Evolutionary conservation across 2,888 invertebrate species (phyloP), one percentile per base, ranked within the genome.

Genomic region (Agrotis puta): DNA sequence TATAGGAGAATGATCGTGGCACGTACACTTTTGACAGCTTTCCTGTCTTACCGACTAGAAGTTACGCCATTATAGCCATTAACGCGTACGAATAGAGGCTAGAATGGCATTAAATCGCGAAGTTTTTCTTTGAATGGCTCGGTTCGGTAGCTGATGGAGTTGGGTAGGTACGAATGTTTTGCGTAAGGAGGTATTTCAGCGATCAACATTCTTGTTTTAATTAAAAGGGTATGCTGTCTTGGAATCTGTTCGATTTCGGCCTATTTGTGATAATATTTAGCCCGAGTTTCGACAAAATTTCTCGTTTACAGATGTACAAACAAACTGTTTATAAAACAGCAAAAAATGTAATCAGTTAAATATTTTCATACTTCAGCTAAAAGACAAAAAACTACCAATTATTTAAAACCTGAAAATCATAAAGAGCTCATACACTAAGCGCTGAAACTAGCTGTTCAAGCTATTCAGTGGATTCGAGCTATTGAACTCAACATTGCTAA

Each of bases 41-140:
- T 58, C 56, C 81, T 68, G 79, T 80, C 79, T 79, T 76, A 79
- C 79, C 72, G 64, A 80, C 81, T 68, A 80, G 81, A 79, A 79
- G 79, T 79, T 79, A 79, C 81, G 68, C 79, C 63, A 72, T 79
- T 79, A 79, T 80, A 80, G 77, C 77, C 77, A 79, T 80, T 79
- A 80, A 68, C 67, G 79, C 81, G 79, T 68, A 39, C 76, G 24
- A 59, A 76, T 79, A 79, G 53, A 68, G 72, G 58, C 79, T 68
- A 76, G 62, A 79, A 65, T 77, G 62, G 68, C 27, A 65, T 79
- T 79, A 76, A 72, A 71, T 71, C 18, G 72, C 3, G 58, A 79
- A 79, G 72, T 79, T 80, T 79, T 79, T 80, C 77, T 72, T 63
- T 20, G 54, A 76, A 80, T 56, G 33, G 76, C 58, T 56, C 51